These are phyloP conservation scores for Adelosebastes latens DNA, from an alignment of 2,797 vertebrate species.

Conservation along the genomic window DNA sequence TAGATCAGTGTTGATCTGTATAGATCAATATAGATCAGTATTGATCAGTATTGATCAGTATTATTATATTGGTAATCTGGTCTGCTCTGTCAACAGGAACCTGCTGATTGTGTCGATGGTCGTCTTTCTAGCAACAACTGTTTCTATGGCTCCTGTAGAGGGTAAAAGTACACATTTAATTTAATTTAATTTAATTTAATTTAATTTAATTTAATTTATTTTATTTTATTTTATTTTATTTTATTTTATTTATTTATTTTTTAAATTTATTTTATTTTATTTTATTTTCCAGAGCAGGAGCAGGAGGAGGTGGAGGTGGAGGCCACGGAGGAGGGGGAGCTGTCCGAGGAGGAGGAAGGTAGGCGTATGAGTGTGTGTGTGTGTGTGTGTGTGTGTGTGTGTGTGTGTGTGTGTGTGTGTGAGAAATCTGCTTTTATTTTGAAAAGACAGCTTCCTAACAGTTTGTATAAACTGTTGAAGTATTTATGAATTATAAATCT, in stretches of 20 bases:
- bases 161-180: conserved; percentile 58
- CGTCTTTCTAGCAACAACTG: conserved; percentile 65
- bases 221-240: too few species aligned
- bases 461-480: neutral
- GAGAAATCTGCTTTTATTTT: neutral
- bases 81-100: conserved; percentile 69
- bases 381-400: neutral
- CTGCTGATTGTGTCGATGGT: conserved; percentile 72
- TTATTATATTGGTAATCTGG: neutral
- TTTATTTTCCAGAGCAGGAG: conserved; percentile 78
- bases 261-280: too few species aligned
- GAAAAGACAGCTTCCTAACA: neutral
- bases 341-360: conserved; percentile 86
- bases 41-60: neutral
- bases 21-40: neutral
- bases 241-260: too few species aligned
- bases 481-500: neutral
- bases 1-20: neutral
- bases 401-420: neutral
- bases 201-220: too few species aligned
- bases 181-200: neutral
- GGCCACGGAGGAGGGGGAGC: conserved; percentile 76
- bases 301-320: conserved; percentile 81
- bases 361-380: conserved; percentile 33
- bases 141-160: conserved; percentile 79